phyloP scores from a whole-genome alignment of 2,113 vertebrate species.

The Calidris pugnax region DNA sequence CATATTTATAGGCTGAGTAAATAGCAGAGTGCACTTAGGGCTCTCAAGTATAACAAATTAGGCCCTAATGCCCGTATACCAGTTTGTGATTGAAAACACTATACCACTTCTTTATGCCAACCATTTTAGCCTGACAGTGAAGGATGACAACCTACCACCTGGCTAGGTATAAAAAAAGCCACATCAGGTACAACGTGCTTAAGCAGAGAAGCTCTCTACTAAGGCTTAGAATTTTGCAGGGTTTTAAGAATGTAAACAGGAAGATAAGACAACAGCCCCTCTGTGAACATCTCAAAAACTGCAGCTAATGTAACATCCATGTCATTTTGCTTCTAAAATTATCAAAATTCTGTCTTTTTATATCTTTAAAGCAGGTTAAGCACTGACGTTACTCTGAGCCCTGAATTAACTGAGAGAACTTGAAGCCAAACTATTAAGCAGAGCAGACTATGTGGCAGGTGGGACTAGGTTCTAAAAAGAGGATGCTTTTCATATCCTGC shows the following conservation, averaged over 20 bases:
- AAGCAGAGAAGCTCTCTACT: not conserved
- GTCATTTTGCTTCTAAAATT: not conserved
- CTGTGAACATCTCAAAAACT: not conserved
- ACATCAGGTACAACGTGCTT: not conserved
- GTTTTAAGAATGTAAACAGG: not conserved
- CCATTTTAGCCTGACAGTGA: not conserved
- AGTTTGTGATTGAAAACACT: not conserved
- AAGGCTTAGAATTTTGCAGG: not conserved
- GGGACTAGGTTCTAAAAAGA: not conserved
- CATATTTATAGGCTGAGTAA: constrained; percentile 17
- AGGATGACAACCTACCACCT: not conserved
- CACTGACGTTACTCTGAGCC: not conserved
- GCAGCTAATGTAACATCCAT: not conserved
- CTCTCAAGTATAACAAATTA: constrained; percentile 12
- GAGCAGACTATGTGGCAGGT: not conserved
- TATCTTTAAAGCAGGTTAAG: not conserved
- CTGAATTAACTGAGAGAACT: not conserved
- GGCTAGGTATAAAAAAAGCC: not conserved
- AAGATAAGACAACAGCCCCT: not conserved
- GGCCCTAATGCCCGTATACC: not conserved
- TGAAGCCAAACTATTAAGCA: not conserved
- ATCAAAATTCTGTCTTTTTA: not conserved
- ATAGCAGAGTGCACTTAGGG: not conserved
- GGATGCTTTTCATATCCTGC: not conserved
- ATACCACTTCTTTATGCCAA: not conserved